A percentile compares a stretch with the other conserved stretches of the same genome.
phyloP scores from a whole-genome alignment of 2,113 vertebrate genomes.

The Alexandromys fortis region DNA sequence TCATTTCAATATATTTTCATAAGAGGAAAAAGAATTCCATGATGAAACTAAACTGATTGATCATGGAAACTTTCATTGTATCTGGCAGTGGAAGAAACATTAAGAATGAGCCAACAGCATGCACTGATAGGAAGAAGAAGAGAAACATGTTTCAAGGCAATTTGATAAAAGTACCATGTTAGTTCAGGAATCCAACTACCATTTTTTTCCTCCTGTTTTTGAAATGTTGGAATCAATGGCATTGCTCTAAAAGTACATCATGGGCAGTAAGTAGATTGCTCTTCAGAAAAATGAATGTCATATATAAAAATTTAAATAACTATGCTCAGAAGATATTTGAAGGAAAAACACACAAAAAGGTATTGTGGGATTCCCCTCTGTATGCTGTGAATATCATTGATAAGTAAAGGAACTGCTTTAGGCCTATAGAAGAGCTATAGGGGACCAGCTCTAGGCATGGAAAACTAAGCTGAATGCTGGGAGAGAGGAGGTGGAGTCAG shows the following conservation, averaged over 20 bases:
- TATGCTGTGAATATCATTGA: no score
- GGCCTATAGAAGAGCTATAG: no score
- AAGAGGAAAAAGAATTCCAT: neutral
- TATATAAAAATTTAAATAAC: neutral
- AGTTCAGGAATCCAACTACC: neutral
- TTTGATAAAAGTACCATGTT: neutral
- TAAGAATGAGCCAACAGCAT: neutral
- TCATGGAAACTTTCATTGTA: neutral
- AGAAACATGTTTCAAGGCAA: neutral
- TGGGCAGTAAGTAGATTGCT: neutral
- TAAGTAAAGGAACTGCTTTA: no score
- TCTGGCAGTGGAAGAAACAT: neutral
- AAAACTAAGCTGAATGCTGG: no score
- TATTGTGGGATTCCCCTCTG: no score
- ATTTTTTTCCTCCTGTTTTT: neutral
- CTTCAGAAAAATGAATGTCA: neutral
- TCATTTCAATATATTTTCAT: neutral
- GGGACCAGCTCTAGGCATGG: fast-evolving
- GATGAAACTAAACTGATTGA: neutral
- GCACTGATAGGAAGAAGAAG: neutral
- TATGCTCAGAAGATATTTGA: neutral
- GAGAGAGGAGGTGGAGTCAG: no score
- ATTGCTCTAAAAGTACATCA: neutral
- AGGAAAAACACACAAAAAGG: neutral
- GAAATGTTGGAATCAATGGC: neutral